phyloP scores from a whole-genome alignment of 2,113 vertebrate species.

The Dendropsophus ebraccatus region DNA sequence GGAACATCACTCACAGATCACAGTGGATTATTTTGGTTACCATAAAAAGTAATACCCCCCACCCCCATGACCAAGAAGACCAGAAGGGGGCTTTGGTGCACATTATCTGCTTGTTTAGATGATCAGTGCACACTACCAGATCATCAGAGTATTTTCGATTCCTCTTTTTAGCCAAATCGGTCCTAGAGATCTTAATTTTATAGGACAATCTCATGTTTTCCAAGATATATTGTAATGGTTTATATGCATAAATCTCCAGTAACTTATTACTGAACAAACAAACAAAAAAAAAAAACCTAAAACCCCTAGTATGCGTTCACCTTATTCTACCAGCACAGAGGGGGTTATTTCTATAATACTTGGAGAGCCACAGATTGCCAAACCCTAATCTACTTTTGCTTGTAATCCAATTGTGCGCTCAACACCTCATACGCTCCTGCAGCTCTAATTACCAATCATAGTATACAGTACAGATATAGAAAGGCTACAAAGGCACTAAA shows the following conservation, averaged over 20 bases:
- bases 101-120: too few species aligned
- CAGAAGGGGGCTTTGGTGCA: too few species aligned
- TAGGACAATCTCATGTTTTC: background rate
- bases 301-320: background rate
- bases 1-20: too few species aligned
- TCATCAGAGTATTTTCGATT: too few species aligned
- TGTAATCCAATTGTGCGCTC: conserved; percentile 26
- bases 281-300: background rate
- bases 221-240: background rate
- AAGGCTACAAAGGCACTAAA: background rate
- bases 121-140: too few species aligned
- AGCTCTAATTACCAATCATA: conserved; percentile 25
- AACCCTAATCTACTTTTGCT: conserved; percentile 23
- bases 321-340: background rate
- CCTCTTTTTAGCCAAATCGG: too few species aligned
- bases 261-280: background rate
- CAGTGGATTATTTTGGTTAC: too few species aligned
- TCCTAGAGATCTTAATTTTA: too few species aligned
- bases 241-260: background rate
- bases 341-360: background rate
- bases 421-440: conserved; percentile 26
- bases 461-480: background rate
- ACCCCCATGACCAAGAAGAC: too few species aligned
- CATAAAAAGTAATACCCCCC: too few species aligned
- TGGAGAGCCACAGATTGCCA: conserved; percentile 28